Evolutionary conservation across 2,797 vertebrate genomes (phyloP).

Genomic region (Typhlichthys subterraneus): DNA sequence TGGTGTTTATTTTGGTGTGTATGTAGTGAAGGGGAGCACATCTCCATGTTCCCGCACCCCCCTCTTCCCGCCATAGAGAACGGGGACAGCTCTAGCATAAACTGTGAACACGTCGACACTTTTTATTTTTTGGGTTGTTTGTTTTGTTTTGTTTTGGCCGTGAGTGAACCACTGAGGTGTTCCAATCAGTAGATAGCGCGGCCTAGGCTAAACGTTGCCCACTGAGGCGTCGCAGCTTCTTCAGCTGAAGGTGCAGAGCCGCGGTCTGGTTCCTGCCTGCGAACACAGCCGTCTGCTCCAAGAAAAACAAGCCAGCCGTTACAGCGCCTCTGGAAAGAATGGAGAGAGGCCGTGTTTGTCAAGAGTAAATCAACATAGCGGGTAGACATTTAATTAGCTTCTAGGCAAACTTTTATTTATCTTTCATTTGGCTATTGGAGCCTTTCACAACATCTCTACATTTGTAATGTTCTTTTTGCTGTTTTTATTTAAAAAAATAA

Average conservation of each 20-base stretch:
- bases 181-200: constrained; percentile 35
- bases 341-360: constrained; percentile 65
- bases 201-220: constrained; percentile 41
- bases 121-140: constrained; percentile 38
- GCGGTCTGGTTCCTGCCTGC: constrained; percentile 23
- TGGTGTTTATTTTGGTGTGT: constrained; percentile 28
- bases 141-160: too few relatives aligned
- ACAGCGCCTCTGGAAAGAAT: constrained; percentile 69
- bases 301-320: constrained; percentile 63
- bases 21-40: constrained; percentile 5
- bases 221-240: constrained; percentile 49
- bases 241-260: constrained; percentile 51
- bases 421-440: constrained; percentile 57
- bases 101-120: constrained; percentile 48
- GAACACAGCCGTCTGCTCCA: constrained; percentile 39
- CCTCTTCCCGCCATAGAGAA: constrained; percentile 28
- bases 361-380: constrained; percentile 73
- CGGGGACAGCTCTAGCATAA: constrained; percentile 21
- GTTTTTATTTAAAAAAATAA: not conserved
- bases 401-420: constrained; percentile 64
- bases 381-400: constrained; percentile 72
- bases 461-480: constrained; percentile 10
- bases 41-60: constrained; percentile 10
- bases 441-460: constrained; percentile 36
- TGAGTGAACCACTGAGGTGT: constrained; percentile 47